Conservation (phyloP, 2,888 invertebrate species). For the Drosophila kambysellisi region DNA sequence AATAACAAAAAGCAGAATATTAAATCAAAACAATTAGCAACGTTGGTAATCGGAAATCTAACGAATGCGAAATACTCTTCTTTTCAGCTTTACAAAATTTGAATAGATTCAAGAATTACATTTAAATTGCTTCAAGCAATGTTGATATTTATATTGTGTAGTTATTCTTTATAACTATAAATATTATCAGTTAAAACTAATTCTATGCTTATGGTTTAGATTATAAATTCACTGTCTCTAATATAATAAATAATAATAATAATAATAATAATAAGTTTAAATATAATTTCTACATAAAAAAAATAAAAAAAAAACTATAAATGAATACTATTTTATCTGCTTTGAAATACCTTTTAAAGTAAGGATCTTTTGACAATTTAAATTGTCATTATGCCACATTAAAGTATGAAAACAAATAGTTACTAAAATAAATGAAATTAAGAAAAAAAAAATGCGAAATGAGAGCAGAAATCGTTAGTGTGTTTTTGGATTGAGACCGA, state of each 20-base stretch:
- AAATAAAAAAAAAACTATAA: too few relatives aligned
- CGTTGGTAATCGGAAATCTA: background rate
- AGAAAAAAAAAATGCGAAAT: background rate
- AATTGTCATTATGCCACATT: background rate
- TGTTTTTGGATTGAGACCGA: constrained; percentile 16
- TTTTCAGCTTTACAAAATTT: background rate
- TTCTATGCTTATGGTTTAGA: too few relatives aligned
- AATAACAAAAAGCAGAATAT: constrained; percentile 7
- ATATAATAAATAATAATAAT: too few relatives aligned
- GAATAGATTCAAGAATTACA: background rate
- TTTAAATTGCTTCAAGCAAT: too few relatives aligned
- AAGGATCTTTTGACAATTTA: background rate
- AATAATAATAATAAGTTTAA: too few relatives aligned
- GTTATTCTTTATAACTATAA: background rate
- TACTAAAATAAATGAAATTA: background rate
- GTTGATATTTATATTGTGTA: background rate
- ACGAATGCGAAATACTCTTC: constrained; percentile 6
- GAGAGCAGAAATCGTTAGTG: background rate
- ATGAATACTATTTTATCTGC: background rate
- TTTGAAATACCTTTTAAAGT: background rate
- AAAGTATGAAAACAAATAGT: background rate
- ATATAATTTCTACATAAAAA: too few relatives aligned
- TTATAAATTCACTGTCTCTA: too few relatives aligned
- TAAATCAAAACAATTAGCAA: constrained; percentile 14
- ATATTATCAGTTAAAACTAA: too few relatives aligned